A percentile compares a stretch with the other conserved stretches of the same genome.
These are phyloP conservation scores for Pionites leucogaster DNA, from an alignment of 2,113 vertebrate species.

Conservation along the genomic window DNA sequence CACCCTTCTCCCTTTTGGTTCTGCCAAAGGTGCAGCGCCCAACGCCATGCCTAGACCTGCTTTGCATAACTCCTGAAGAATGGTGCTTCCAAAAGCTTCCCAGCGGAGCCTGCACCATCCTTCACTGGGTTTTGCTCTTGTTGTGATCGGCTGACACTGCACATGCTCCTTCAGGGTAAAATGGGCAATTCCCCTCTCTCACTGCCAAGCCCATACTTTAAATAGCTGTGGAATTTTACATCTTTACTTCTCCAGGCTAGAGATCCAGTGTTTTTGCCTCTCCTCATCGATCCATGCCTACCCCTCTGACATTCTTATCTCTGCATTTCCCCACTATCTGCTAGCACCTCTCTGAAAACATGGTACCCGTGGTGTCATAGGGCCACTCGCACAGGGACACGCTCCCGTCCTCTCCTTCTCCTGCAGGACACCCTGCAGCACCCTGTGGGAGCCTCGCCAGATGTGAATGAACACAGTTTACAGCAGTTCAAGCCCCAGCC, in stretches of 20 bases:
- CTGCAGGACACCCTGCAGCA: not conserved
- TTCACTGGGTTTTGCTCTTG: not conserved
- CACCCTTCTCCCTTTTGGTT: not conserved
- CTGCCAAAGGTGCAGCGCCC: not conserved
- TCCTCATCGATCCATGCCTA: not conserved
- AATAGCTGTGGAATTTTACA: not conserved
- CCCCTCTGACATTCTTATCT: not conserved
- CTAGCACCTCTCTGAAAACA: accelerated
- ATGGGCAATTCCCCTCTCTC: not conserved
- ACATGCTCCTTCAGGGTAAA: not conserved
- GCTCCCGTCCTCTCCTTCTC: not conserved
- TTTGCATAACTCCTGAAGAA: not conserved
- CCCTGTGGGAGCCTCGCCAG: not conserved
- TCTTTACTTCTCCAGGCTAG: not conserved
- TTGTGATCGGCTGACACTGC: accelerated
- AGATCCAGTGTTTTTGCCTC: not conserved
- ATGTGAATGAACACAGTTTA: not conserved
- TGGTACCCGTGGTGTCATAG: not conserved
- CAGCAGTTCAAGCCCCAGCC: not conserved
- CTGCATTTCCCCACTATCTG: not conserved
- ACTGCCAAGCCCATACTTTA: not conserved
- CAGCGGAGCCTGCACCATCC: not conserved
- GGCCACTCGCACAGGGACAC: not conserved
- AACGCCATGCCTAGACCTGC: not conserved
- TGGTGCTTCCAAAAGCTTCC: not conserved